Percentiles rank a stretch among this genome's conserved stretches.
Conservation (phyloP, 1,140 invertebrate genomes). For the Ectropis grisescens region DNA sequence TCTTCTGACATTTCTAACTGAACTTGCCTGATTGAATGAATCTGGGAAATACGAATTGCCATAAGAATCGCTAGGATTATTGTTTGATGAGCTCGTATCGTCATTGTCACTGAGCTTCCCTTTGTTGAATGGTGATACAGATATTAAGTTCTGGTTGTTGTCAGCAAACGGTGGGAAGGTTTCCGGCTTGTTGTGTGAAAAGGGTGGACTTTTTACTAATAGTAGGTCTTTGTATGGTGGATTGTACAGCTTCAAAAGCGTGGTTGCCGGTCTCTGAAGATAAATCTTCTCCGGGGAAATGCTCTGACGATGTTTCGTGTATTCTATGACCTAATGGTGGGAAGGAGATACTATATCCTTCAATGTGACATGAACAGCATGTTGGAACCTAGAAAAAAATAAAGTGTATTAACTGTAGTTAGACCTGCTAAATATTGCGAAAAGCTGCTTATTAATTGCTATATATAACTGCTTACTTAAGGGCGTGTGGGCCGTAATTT, state of each 20-base stretch:
- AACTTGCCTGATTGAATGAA: constrained; percentile 53
- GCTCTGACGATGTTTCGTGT: constrained; percentile 57
- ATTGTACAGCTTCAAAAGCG: constrained; percentile 56
- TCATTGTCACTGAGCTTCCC: constrained; percentile 28
- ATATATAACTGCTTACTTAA: too few species aligned
- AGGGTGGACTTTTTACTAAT: constrained; percentile 28
- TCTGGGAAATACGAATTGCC: constrained; percentile 51
- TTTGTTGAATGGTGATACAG: constrained; percentile 36
- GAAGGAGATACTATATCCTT: constrained; percentile 78
- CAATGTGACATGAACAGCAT: constrained; percentile 87
- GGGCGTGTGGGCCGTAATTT: too few species aligned
- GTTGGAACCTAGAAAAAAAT: constrained; percentile 78
- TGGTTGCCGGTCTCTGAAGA: constrained; percentile 51
- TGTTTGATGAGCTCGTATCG: constrained; percentile 17
- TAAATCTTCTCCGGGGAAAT: constrained; percentile 63
- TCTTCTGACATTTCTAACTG: constrained; percentile 49
- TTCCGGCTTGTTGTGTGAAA: constrained; percentile 41
- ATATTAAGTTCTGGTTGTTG: constrained; percentile 40
- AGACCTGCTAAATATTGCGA: too few species aligned
- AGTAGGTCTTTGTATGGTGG: constrained; percentile 40
- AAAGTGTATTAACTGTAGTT: too few species aligned
- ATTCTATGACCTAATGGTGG: constrained; percentile 66
- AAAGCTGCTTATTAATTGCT: too few species aligned
- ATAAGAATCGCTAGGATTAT: constrained; percentile 48
- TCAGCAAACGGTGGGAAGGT: constrained; percentile 37